Conservation (phyloP, 64 coral and sea anemone species). For the Cladopsammia gracilis region DNA sequence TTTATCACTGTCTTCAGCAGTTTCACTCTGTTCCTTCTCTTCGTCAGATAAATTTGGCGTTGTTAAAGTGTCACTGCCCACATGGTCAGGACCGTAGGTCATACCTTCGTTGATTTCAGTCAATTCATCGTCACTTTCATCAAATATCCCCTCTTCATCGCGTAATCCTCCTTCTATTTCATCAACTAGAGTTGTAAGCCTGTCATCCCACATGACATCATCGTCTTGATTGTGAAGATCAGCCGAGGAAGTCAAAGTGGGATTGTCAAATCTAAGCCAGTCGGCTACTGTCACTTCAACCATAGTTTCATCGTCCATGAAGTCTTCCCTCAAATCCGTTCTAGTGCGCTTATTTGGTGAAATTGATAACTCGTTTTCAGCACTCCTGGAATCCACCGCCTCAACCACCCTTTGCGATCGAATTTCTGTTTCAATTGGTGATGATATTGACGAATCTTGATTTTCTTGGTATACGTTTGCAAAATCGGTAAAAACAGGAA, state of each 20-base stretch:
- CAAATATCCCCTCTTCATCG: constrained; percentile 44
- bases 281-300: constrained; percentile 27
- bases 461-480: neutral
- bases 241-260: neutral
- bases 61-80: neutral
- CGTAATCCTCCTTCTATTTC: constrained; percentile 67
- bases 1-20: constrained; percentile 37
- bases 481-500: neutral
- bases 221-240: constrained; percentile 18
- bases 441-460: neutral
- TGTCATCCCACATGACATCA: constrained; percentile 46
- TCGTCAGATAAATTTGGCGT: neutral
- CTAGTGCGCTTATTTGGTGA: neutral
- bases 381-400: neutral
- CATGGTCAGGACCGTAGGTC: constrained; percentile 24
- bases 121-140: constrained; percentile 47
- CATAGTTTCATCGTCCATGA: neutral
- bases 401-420: neutral
- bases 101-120: constrained; percentile 43
- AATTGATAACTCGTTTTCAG: neutral
- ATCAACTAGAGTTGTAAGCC: constrained; percentile 22
- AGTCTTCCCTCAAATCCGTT: neutral
- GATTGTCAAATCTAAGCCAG: constrained; percentile 21
- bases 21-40: neutral
- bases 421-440: neutral